These are phyloP conservation scores for Nomada hirtipes DNA, from an alignment of 2,888 invertebrate species.

Conservation along the genomic window DNA sequence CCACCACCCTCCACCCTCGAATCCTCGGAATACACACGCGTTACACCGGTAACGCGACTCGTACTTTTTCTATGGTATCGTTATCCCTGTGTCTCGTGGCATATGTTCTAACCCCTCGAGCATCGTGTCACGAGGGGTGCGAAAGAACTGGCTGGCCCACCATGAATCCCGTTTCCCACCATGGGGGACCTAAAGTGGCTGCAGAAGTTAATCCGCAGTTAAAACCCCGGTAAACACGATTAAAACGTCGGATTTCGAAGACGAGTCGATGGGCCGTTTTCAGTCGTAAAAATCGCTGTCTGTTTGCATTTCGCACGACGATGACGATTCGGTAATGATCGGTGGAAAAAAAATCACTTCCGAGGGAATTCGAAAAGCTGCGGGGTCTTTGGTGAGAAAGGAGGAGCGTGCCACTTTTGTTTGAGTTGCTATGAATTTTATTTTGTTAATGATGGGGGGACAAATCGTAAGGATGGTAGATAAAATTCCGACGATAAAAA, in stretches of 20 bases:
- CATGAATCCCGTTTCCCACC: conserved; percentile 67
- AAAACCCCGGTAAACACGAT: conserved; percentile 82
- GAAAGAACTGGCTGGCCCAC: conserved; percentile 12
- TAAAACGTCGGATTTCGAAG: conserved; percentile 72
- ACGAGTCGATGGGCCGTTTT: conserved; percentile 20
- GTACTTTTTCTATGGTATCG: conserved; percentile 64
- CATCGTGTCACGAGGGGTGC: conserved; percentile 33
- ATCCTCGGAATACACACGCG: conserved; percentile 30
- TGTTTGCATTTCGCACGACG: conserved; percentile 70
- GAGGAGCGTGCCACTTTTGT: not conserved
- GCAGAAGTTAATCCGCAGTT: conserved; percentile 80
- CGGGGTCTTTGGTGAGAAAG: not conserved
- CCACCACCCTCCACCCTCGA: conserved; percentile 27
- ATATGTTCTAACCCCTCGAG: conserved; percentile 56
- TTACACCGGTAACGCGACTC: conserved; percentile 30
- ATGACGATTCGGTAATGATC: conserved; percentile 51
- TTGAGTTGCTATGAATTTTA: not conserved
- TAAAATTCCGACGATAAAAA: too few species aligned
- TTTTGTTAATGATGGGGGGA: not conserved
- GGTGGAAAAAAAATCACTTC: not conserved
- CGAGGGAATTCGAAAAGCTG: conserved; percentile 25
- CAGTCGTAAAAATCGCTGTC: conserved; percentile 55
- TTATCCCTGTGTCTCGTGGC: conserved; percentile 62
- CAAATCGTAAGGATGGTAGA: not conserved
- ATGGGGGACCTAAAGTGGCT: conserved; percentile 74